phyloP scores from a whole-genome alignment of 2,113 vertebrate species.

The Sinocyclocheilus anophthalmus region DNA sequence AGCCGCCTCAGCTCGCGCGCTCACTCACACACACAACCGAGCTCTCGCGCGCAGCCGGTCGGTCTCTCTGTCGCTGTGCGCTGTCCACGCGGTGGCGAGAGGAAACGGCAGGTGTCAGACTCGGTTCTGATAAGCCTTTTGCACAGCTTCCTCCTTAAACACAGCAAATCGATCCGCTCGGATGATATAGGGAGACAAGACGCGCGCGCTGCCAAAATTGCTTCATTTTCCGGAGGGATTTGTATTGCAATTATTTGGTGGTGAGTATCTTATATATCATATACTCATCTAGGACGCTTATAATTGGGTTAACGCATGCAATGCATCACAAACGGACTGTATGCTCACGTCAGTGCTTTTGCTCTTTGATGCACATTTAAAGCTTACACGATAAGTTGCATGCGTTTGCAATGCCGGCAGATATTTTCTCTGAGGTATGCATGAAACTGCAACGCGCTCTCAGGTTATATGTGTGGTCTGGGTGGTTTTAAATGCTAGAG shows the following conservation, averaged over 20 bases:
- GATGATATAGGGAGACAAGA: conserved; percentile 75
- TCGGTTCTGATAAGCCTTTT: conserved; percentile 9
- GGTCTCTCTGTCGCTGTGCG: conserved; percentile 54
- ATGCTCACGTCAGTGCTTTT: background rate
- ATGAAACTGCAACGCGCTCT: conserved; percentile 47
- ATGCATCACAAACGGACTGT: background rate
- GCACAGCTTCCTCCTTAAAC: conserved; percentile 32
- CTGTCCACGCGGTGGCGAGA: conserved; percentile 62
- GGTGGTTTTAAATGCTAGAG: conserved; percentile 23
- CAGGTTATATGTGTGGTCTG: background rate
- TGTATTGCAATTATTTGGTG: background rate
- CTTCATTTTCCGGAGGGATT: conserved; percentile 53
- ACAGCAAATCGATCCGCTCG: conserved; percentile 75
- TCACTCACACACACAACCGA: conserved; percentile 23
- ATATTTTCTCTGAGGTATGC: conserved; percentile 27
- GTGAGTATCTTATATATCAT: conserved; percentile 1
- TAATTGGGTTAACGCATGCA: background rate
- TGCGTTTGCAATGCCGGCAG: conserved; percentile 44
- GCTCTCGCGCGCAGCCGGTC: conserved; percentile 56
- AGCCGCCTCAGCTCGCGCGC: conserved; percentile 19
- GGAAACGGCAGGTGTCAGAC: conserved; percentile 42
- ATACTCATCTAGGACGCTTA: background rate
- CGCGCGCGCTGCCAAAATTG: conserved; percentile 62
- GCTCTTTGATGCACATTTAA: conserved; percentile 3
- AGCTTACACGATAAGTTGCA: background rate